These are phyloP conservation scores for Platycheirus albimanus DNA, from an alignment of 2,888 invertebrate species.

Conservation along the genomic window DNA sequence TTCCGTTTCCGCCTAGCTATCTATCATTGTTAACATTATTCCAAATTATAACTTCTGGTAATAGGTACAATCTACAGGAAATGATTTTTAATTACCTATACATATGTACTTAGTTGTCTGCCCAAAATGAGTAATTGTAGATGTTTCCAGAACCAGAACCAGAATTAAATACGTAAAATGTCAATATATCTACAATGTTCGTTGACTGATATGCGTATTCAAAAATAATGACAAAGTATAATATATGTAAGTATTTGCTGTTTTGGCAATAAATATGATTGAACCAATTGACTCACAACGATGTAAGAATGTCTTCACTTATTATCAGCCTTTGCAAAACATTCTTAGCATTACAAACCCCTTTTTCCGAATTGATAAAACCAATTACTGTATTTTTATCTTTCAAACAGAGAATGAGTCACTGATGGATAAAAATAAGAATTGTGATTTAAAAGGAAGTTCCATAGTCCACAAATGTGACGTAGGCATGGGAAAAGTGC, in stretches of 20 bases:
- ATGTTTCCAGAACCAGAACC: neutral
- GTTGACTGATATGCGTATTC: neutral
- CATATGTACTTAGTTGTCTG: too few species aligned
- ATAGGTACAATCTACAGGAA: too few species aligned
- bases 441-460: conserved; percentile 30
- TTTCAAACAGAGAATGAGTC: conserved; percentile 16
- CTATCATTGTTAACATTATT: too few species aligned
- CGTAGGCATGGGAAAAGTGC: conserved; percentile 41
- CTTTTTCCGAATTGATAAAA: neutral
- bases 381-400: conserved; percentile 15
- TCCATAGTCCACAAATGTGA: conserved; percentile 43
- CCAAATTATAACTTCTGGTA: too few species aligned
- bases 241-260: too few species aligned
- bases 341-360: neutral
- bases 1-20: too few species aligned
- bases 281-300: neutral
- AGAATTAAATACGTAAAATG: too few species aligned
- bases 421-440: conserved; percentile 7
- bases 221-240: conserved; percentile 12
- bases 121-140: neutral
- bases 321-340: neutral
- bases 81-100: neutral
- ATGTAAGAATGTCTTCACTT: neutral
- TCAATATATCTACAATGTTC: neutral
- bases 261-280: neutral